These are phyloP conservation scores for Phalanger gymnotis DNA, from an alignment of 2,797 vertebrate species.

Conservation along the genomic window DNA sequence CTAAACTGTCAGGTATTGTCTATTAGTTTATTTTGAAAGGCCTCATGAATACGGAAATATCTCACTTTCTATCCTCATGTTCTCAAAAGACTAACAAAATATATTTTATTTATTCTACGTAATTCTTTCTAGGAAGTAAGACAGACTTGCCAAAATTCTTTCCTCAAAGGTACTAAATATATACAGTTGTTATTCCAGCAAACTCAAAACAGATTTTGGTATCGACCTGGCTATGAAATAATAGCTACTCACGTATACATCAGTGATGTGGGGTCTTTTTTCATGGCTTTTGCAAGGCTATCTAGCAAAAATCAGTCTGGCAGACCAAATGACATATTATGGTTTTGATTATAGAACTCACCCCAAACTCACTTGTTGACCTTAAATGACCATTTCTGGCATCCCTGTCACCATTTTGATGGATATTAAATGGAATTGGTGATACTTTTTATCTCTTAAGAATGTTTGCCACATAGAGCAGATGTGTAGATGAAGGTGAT, in stretches of 20 bases:
- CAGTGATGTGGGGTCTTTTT: neutral
- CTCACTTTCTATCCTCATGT: neutral
- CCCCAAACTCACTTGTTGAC: neutral
- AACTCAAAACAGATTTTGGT: neutral
- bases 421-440: neutral
- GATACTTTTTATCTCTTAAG: neutral
- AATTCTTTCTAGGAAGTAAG: neutral
- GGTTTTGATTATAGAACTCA: neutral
- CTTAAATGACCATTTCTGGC: neutral
- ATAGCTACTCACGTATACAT: neutral
- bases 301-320: neutral
- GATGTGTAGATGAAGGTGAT: neutral
- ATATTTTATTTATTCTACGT: neutral
- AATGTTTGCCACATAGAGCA: neutral
- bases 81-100: neutral
- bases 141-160: neutral
- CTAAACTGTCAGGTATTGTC: neutral
- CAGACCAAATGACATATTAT: neutral
- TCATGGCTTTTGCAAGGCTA: neutral
- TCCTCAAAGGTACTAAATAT: neutral
- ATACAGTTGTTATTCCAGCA: slow-evolving; percentile 10
- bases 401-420: neutral
- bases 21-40: neutral
- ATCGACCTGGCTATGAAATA: neutral
- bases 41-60: neutral